phyloP scores from a whole-genome alignment of 2,113 vertebrate genomes.

The Tiliqua scincoides region DNA sequence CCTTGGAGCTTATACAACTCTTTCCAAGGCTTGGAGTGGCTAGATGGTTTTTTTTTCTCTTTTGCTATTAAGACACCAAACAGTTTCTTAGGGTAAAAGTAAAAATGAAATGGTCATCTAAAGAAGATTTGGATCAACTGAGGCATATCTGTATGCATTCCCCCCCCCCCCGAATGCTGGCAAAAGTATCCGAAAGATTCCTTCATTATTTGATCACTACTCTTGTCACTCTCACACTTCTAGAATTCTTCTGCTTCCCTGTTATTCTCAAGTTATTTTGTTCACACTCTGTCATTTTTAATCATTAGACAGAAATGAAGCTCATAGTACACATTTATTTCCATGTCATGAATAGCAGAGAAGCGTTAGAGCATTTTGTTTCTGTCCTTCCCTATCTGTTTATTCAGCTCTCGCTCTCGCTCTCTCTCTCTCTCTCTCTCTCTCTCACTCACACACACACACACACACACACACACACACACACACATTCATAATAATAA shows the following conservation, averaged over 20 bases:
- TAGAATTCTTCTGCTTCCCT: slow-evolving; percentile 23
- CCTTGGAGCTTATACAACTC: background rate
- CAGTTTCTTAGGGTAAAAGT: background rate
- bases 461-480: too few species aligned
- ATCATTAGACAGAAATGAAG: background rate
- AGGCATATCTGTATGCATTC: background rate
- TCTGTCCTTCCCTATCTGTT: background rate
- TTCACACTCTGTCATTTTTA: background rate
- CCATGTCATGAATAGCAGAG: background rate
- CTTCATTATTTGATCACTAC: background rate
- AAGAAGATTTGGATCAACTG: background rate
- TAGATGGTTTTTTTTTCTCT: too few species aligned
- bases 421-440: too few species aligned
- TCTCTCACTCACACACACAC: too few species aligned
- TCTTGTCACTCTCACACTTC: slow-evolving; percentile 8
- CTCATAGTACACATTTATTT: fast-evolving
- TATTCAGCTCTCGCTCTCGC: background rate
- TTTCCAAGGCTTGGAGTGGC: background rate
- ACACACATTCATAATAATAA: too few species aligned
- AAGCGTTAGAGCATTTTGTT: background rate
- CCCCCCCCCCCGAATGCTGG: background rate
- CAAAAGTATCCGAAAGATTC: slow-evolving; percentile 17
- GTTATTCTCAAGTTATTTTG: slow-evolving; percentile 13
- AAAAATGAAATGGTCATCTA: background rate
- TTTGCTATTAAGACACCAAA: background rate